Evolutionary conservation across 1,140 invertebrate genomes (phyloP).

Genomic region (Drosophila fuyamai): DNA sequence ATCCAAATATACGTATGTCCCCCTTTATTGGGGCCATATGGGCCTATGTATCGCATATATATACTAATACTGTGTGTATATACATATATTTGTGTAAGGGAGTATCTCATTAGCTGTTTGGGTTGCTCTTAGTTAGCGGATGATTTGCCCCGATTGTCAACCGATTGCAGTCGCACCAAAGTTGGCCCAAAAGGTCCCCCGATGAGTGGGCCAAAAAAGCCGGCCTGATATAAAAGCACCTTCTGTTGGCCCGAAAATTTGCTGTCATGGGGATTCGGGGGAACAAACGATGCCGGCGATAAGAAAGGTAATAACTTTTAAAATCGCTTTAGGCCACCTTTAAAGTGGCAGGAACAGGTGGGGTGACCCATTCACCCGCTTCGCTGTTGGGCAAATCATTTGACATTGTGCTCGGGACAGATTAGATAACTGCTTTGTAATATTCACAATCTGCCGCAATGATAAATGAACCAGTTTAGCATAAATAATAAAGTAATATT

Average conservation of each 20-base stretch:
- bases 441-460: slow-evolving; percentile 27
- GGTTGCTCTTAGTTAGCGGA: slow-evolving; percentile 48
- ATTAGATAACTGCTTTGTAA: slow-evolving; percentile 53
- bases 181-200: slow-evolving; percentile 20
- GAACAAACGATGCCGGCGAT: slow-evolving; percentile 49
- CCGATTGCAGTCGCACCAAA: slow-evolving; percentile 60
- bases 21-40: slow-evolving; percentile 23
- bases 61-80: slow-evolving; percentile 3
- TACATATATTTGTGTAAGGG: neutral
- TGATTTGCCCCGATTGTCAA: slow-evolving; percentile 76
- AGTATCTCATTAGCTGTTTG: slow-evolving; percentile 44
- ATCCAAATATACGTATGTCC: slow-evolving; percentile 21
- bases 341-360: neutral
- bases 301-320: slow-evolving; percentile 78
- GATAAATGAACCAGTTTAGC: slow-evolving; percentile 29
- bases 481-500: slow-evolving; percentile 24
- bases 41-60: slow-evolving; percentile 3
- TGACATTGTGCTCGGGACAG: slow-evolving; percentile 53
- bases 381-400: slow-evolving; percentile 57
- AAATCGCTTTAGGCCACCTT: slow-evolving; percentile 63
- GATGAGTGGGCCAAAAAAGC: slow-evolving; percentile 31
- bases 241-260: slow-evolving; percentile 40
- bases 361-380: neutral
- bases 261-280: slow-evolving; percentile 60
- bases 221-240: neutral